These are phyloP conservation scores for Aradophagus sp. DNA, from an alignment of 1,140 invertebrate species.

Conservation along the genomic window DNA sequence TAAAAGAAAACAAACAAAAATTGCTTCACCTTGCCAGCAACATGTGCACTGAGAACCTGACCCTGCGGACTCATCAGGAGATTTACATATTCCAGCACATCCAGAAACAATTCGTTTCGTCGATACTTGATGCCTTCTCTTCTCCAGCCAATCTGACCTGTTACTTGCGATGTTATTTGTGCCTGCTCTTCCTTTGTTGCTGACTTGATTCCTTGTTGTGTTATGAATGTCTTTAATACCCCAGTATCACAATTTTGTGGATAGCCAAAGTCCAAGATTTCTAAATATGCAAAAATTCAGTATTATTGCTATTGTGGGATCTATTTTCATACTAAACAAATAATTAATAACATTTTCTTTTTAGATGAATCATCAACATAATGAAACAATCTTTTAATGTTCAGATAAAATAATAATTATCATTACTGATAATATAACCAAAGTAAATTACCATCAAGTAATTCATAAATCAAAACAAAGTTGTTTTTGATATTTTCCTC, in stretches of 20 bases:
- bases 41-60: constrained; percentile 98
- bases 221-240: constrained; percentile 99
- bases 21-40: constrained; percentile 88
- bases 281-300: too few species aligned
- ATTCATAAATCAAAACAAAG: constrained; percentile 99
- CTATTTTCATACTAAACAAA: too few species aligned
- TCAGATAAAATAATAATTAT: too few species aligned
- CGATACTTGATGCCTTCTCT: constrained; percentile 99
- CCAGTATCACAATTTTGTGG: constrained; percentile 99
- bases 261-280: constrained; percentile 99
- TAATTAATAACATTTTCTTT: too few species aligned
- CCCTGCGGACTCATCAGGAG: constrained; percentile 99
- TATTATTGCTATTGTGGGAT: too few species aligned
- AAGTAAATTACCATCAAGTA: constrained; percentile 89
- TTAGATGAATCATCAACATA: too few species aligned
- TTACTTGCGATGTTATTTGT: constrained; percentile 99
- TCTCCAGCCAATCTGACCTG: constrained; percentile 99
- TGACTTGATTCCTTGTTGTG: constrained; percentile 99
- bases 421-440: too few species aligned
- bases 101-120: constrained; percentile 98
- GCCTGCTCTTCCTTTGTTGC: constrained; percentile 99
- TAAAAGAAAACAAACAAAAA: too few species aligned
- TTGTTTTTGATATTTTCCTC: constrained; percentile 99
- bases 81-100: constrained; percentile 99
- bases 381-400: too few species aligned